Conservation (phyloP, 2,113 vertebrate genomes). For the Lichenostomus cassidix region DNA sequence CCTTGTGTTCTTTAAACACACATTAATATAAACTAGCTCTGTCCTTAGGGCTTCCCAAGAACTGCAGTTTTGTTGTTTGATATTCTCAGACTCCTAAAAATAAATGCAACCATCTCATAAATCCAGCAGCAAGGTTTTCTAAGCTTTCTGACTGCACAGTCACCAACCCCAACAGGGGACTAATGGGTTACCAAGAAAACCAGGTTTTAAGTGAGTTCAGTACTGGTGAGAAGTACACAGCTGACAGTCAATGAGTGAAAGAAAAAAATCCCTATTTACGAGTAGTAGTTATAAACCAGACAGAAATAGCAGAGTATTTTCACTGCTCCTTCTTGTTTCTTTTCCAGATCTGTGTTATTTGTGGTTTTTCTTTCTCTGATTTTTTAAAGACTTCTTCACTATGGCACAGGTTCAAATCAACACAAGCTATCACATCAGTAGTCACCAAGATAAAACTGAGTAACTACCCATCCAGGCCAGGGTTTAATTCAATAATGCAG, state of each 20-base stretch:
- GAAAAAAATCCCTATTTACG: neutral
- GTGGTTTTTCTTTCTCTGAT: neutral
- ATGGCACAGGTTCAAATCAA: neutral
- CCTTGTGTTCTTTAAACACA: neutral
- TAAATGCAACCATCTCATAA: neutral
- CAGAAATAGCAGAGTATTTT: neutral
- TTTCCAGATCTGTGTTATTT: neutral
- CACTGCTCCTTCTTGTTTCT: neutral
- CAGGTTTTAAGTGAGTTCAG: neutral
- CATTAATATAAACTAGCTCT: neutral
- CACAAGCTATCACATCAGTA: neutral
- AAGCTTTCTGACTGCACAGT: neutral
- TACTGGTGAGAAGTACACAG: neutral
- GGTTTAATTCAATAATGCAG: neutral
- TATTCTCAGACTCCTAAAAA: neutral
- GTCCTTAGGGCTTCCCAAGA: neutral
- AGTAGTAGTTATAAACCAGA: neutral
- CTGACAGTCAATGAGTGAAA: neutral
- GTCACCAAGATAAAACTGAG: neutral
- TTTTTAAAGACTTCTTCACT: neutral
- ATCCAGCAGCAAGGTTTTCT: neutral
- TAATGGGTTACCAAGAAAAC: neutral
- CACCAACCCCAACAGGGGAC: neutral
- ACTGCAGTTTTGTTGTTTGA: neutral
- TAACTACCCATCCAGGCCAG: neutral